Percentiles rank a stretch among this genome's conserved stretches.
Conservation (phyloP, 2,797 vertebrate species). For the Artibeus jamaicensis region DNA sequence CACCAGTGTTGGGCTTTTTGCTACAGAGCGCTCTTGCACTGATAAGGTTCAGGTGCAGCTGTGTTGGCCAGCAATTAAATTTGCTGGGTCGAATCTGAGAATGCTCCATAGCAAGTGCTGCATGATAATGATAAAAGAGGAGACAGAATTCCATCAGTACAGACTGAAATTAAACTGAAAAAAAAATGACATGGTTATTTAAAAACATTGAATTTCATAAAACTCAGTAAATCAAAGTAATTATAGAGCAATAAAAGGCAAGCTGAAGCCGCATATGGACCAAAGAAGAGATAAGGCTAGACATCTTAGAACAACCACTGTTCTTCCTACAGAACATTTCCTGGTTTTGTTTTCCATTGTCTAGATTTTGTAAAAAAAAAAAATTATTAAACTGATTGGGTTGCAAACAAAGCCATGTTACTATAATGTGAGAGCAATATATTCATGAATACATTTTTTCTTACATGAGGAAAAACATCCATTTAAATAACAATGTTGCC, state of each 20-base stretch:
- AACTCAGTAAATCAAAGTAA: conserved; percentile 62
- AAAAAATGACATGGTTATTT: conserved; percentile 37
- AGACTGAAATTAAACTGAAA: conserved; percentile 44
- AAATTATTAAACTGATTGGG: conserved; percentile 45
- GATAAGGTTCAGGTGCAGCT: conserved; percentile 17
- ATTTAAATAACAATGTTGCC: conserved; percentile 45
- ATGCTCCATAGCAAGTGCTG: background rate
- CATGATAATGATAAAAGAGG: background rate
- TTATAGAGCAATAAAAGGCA: conserved; percentile 58
- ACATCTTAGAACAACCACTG: background rate
- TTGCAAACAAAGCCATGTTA: conserved; percentile 59
- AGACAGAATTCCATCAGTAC: background rate
- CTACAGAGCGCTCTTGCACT: background rate
- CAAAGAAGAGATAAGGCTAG: conserved; percentile 43
- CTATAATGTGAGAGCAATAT: conserved; percentile 45
- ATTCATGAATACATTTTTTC: conserved; percentile 54
- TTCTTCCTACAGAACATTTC: conserved; percentile 48
- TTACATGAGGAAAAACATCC: conserved; percentile 1
- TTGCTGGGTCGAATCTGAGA: background rate
- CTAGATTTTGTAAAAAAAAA: background rate
- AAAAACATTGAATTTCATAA: conserved; percentile 62
- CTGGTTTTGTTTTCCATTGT: conserved; percentile 59
- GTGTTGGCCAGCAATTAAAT: conserved; percentile 5
- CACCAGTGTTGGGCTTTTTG: background rate
- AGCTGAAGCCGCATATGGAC: conserved; percentile 35